phyloP scores from a whole-genome alignment of 2,797 vertebrate species.

The Vespertilio murinus region DNA sequence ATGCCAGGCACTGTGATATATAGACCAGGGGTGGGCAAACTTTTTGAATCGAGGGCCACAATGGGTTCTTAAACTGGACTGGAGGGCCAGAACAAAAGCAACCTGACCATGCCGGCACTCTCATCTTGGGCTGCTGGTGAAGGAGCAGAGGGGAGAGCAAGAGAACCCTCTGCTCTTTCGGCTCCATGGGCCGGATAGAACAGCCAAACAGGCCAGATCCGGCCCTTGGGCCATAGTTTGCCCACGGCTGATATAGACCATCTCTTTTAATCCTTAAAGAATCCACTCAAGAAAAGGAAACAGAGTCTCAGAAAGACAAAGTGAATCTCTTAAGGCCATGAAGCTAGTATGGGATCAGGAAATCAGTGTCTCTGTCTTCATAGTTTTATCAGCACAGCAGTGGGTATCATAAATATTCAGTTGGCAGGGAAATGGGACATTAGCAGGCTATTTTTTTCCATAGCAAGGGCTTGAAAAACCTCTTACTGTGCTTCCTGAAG shows the following conservation, averaged over 20 bases:
- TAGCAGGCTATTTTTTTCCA: neutral
- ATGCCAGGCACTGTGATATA: neutral
- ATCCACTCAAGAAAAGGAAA: neutral
- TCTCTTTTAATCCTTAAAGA: neutral
- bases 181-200: no score
- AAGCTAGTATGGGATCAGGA: neutral
- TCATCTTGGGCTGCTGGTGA: no score
- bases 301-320: neutral
- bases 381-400: neutral
- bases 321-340: neutral
- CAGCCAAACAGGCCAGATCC: no score
- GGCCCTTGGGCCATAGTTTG: no score
- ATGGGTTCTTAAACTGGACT: no score
- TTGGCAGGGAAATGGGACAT: neutral
- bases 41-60: no score
- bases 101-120: no score
- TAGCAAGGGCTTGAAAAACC: neutral
- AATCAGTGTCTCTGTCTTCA: neutral
- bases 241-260: no score
- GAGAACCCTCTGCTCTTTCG: no score
- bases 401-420: neutral
- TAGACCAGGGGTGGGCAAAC: no score
- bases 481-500: slow-evolving; percentile 10
- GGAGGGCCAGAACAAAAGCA: no score
- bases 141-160: no score